Percentiles rank a stretch among this genome's conserved stretches.
Evolutionary conservation across 2,888 invertebrate species (phyloP).

Genomic region (Trichogramma evanescens): DNA sequence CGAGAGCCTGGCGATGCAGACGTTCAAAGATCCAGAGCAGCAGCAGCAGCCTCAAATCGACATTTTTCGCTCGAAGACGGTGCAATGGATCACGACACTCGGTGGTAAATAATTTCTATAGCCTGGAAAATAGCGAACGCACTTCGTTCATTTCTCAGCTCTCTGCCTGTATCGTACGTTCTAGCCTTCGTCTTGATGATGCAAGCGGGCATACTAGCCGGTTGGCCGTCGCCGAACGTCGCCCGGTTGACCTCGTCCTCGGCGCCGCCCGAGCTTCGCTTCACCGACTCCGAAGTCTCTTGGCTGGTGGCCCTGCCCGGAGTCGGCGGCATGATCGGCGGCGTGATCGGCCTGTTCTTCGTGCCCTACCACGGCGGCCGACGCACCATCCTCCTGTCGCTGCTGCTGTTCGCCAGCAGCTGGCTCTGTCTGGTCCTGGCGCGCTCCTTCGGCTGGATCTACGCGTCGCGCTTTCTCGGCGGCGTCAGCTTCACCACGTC

Average conservation of each 20-base stretch:
- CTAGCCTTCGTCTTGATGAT: not conserved
- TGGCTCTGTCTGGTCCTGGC: too few species aligned
- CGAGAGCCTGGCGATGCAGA: too few species aligned
- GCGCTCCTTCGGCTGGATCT: too few species aligned
- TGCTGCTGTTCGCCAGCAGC: too few species aligned
- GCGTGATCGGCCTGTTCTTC: constrained; percentile 32
- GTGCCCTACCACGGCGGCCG: constrained; percentile 27
- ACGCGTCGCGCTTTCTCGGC: not conserved
- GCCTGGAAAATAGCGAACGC: too few species aligned
- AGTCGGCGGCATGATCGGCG: constrained; percentile 33
- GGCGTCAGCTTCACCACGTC: constrained; percentile 21
- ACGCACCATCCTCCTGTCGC: too few species aligned
- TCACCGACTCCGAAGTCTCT: constrained; percentile 33
- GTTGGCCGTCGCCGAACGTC: constrained; percentile 32
- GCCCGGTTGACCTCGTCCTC: constrained; percentile 28
- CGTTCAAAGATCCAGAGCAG: too few species aligned
- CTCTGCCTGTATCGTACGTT: not conserved
- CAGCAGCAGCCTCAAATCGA: too few species aligned
- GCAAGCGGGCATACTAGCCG: constrained; percentile 26
- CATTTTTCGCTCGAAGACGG: too few species aligned
- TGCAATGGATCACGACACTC: too few species aligned
- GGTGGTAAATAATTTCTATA: too few species aligned
- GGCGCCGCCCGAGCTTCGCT: constrained; percentile 32
- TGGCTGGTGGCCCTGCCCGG: constrained; percentile 29
- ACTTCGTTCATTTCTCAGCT: too few species aligned